Evolutionary conservation across 2,113 vertebrate species (phyloP), one percentile per base, ranked within the genome.

Genomic region (Eulemur macaco): DNA sequence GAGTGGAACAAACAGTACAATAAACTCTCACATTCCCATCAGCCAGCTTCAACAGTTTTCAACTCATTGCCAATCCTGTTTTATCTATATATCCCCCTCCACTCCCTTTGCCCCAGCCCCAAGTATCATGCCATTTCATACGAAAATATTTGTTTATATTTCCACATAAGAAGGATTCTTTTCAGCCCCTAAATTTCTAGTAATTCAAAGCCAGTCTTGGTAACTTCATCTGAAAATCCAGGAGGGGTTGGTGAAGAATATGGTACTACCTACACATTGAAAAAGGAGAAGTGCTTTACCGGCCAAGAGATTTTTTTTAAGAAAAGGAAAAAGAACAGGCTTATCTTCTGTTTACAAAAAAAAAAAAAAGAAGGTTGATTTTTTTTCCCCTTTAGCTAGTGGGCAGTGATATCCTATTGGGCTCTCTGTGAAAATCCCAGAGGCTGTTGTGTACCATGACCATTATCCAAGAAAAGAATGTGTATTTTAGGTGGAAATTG

Each of bases 61-160:
- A 60, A 18, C 25, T 29, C 18, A 34, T 13, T 12, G 20, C n/a
- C 47, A 52, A 1, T 78, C 84, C 64, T 45, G 12, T 69, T 69
- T 88, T 23, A 73, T 84, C 25, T 78, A 4, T 31, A 42, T 25
- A 80, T n/a, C 20, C 68, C 14, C 3, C 5, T n/a, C 29, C n/a
- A 58, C 31, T 31, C 54, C 20, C 37, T 78, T 34, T 60, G 68
- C 31, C 47, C 68, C 54, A 68, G 58, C 42, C 37, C 54, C 1
- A 6, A 31, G 31, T 76, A 42, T 60, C 63, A 84, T 37, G 21
- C n/a, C 47, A 80, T 94, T 94, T 86, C 81, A 83, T 80, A 34
- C 87, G 89, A 73, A 88, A 94, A 90, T 76, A 80, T 83, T 66
- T 87, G 71, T 83, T 95, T 74, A 85, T 54, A 20, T 87, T 92